phyloP scores from a whole-genome alignment of 2,797 vertebrate genomes.

The Takifugu rubripes region DNA sequence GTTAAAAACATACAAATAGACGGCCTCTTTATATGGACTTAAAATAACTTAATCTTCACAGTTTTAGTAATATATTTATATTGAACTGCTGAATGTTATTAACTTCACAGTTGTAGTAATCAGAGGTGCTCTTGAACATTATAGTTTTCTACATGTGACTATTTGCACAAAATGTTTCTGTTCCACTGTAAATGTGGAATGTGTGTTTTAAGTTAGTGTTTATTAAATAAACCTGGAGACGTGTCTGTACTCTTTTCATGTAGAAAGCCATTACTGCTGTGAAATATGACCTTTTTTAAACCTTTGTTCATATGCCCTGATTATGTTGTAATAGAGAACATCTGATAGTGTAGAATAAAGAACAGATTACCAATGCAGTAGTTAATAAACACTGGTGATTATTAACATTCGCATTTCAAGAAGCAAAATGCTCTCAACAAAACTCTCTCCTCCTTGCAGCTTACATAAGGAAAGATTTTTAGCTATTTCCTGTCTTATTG shows the following conservation, averaged over 20 bases:
- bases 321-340: background rate
- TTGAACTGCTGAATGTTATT: too few relatives aligned
- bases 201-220: background rate
- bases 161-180: too few relatives aligned
- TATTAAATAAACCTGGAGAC: background rate
- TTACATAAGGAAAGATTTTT: background rate
- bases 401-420: slow-evolving; percentile 5
- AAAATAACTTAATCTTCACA: too few relatives aligned
- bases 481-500: too few relatives aligned
- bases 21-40: too few relatives aligned
- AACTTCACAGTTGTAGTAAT: too few relatives aligned
- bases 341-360: background rate
- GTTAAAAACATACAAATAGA: too few relatives aligned
- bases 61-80: too few relatives aligned
- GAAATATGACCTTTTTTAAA: background rate
- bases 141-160: too few relatives aligned
- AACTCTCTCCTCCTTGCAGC: slow-evolving; percentile 4
- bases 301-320: background rate
- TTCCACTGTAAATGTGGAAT: background rate
- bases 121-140: too few relatives aligned
- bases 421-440: slow-evolving; percentile 1
- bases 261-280: background rate
- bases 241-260: background rate
- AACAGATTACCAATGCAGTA: slow-evolving; percentile 9
- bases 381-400: slow-evolving; percentile 13